Percentiles rank a stretch among this genome's conserved stretches.
phyloP scores from a whole-genome alignment of 2,113 vertebrate species.

The Hepsetus odoe region DNA sequence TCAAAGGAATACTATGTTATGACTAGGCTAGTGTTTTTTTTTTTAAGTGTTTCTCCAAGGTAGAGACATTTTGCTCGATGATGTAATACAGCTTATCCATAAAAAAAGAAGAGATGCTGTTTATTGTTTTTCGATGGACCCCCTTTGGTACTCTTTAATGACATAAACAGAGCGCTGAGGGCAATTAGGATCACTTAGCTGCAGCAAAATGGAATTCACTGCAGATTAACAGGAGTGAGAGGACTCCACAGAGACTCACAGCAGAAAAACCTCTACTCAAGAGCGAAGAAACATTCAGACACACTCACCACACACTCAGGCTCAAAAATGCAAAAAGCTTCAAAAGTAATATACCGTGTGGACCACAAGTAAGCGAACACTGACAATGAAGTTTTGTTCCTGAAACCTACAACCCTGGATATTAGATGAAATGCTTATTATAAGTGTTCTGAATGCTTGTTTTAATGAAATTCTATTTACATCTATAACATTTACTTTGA shows the following conservation, averaged over 20 bases:
- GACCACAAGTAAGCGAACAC: background rate
- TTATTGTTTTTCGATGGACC: slow-evolving; percentile 44
- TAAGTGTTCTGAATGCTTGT: no score
- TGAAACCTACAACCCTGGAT: no score
- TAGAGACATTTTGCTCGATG: slow-evolving; percentile 20
- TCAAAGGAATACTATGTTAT: background rate
- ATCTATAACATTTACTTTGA: no score
- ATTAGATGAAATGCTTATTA: no score
- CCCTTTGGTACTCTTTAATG: slow-evolving; percentile 41
- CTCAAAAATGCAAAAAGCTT: background rate
- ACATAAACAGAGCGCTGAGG: slow-evolving; percentile 44
- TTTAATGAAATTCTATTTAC: no score
- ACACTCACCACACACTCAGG: background rate
- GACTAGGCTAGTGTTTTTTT: background rate
- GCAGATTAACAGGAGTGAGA: slow-evolving; percentile 51
- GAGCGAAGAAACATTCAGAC: background rate
- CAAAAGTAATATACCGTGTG: background rate
- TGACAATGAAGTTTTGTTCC: background rate
- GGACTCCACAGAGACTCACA: slow-evolving; percentile 15
- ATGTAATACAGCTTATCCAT: slow-evolving; percentile 38
- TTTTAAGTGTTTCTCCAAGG: slow-evolving; percentile 2
- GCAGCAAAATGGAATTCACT: slow-evolving; percentile 57
- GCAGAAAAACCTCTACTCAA: slow-evolving; percentile 6
- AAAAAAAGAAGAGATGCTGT: slow-evolving; percentile 38
- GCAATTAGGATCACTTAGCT: slow-evolving; percentile 61